These are phyloP conservation scores for Drosophila nigricruria DNA, from an alignment of 2,888 invertebrate species.

Conservation along the genomic window DNA sequence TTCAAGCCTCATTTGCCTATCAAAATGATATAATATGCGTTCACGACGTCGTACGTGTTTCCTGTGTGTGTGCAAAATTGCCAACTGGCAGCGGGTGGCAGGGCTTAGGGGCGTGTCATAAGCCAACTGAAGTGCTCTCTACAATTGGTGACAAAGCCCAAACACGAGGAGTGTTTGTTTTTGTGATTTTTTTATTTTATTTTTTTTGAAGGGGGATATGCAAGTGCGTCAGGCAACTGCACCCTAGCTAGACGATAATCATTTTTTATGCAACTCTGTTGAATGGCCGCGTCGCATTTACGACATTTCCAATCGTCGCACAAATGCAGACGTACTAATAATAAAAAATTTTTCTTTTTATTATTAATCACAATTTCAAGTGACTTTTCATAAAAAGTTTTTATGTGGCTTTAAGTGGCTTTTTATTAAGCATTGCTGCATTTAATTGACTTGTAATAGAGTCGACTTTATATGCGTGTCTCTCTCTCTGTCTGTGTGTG, in stretches of 20 bases:
- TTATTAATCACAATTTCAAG: conserved; percentile 67
- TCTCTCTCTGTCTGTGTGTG: conserved; percentile 14
- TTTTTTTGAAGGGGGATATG: conserved; percentile 8
- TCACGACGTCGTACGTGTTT: conserved; percentile 77
- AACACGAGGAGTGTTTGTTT: conserved; percentile 35
- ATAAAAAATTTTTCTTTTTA: conserved; percentile 50
- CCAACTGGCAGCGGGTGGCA: conserved; percentile 28
- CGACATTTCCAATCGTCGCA: conserved; percentile 62
- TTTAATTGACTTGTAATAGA: conserved; percentile 81
- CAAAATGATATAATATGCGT: conserved; percentile 75
- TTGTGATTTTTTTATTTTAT: not conserved
- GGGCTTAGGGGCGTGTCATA: conserved; percentile 46
- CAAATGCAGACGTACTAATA: conserved; percentile 60
- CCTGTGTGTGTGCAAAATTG: conserved; percentile 62
- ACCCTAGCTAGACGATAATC: conserved; percentile 47
- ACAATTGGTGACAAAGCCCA: conserved; percentile 57
- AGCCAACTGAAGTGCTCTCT: conserved; percentile 60
- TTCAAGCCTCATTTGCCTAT: conserved; percentile 80
- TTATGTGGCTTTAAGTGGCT: conserved; percentile 69
- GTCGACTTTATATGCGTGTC: conserved; percentile 8
- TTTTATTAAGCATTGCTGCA: conserved; percentile 73
- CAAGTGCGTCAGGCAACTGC: conserved; percentile 54
- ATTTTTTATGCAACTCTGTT: conserved; percentile 50
- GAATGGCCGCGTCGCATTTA: conserved; percentile 51
- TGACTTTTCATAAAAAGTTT: conserved; percentile 57